Base-by-base conservation (phyloP, 2,888 invertebrate species). In the Drosophila birchii region DNA sequence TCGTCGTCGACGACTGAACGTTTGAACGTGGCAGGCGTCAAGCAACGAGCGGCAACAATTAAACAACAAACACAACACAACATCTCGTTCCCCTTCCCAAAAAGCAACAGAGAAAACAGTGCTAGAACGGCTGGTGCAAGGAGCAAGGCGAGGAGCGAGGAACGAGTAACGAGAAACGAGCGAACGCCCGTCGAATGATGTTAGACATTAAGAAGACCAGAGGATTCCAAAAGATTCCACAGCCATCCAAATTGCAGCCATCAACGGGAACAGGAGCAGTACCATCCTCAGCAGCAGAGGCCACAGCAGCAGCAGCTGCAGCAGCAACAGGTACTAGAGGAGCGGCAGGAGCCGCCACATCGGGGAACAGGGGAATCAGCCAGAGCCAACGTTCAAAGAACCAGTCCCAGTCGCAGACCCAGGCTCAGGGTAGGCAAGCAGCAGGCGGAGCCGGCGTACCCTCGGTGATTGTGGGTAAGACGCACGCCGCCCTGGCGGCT, bases 161-260 rank as follows among this genome's bases (percentile, higher is more conserved):
- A 29, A 29, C 29, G 29, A 29, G 8, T 8, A 54, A 29, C 44
- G 36, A 45, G 18, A 54, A 71, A 36, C 29, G 47, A 51, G 39
- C 41, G 47, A 61, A 49, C 51, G 60, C 54, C 62, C 68, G 47
- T 72, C 76, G 78, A 91, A 91, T 90, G 79, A 91, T 91, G 91
- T 88, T 91, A 91, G 91, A 91, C 83, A 80, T 89, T 83, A 91
- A 89, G 81, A 91, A 91, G 76, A 75, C 57, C 55, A 86, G 85
- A 87, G 91, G 90, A 81, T 90, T 88, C 87, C 82, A 90, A 75
- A 91, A 91, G 87, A 84, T 89, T 83, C 86, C 91, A 85, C 64
- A 64, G 41, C 74, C 81, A 74, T 79, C 88, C n/a, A 91, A 91
- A 78, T 78, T 75, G 75, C 89, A 87, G 75, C 72, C 54, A 43